Evolutionary conservation across 2,797 vertebrate species (phyloP).

Genomic region (Dipus sagitta): DNA sequence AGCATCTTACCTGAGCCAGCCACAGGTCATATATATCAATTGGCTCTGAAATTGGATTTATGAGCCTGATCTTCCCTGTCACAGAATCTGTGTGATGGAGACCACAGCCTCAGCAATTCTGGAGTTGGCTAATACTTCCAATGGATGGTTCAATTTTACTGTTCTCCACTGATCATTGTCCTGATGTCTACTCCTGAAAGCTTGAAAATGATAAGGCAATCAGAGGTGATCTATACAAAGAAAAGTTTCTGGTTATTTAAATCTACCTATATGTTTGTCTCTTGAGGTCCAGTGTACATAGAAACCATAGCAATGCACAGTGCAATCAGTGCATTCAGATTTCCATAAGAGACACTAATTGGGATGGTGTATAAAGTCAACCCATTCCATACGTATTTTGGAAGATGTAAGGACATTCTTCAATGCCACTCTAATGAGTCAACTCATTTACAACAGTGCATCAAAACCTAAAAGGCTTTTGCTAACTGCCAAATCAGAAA

Average conservation of each 20-base stretch:
- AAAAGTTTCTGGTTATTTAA: background rate
- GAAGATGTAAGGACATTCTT: conserved; percentile 22
- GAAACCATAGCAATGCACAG: background rate
- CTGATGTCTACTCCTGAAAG: background rate
- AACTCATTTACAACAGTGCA: background rate
- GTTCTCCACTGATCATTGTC: background rate
- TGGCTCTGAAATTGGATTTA: background rate
- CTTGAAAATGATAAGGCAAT: background rate
- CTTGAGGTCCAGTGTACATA: background rate
- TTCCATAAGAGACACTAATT: background rate
- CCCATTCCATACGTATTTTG: background rate
- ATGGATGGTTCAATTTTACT: background rate
- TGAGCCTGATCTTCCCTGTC: background rate
- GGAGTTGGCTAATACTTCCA: background rate
- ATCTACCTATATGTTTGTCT: background rate
- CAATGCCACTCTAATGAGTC: background rate
- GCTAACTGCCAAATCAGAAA: background rate
- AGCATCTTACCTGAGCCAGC: background rate
- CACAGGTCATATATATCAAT: background rate
- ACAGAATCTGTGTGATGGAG: background rate
- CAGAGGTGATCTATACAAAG: background rate
- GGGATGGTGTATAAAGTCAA: background rate
- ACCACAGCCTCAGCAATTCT: background rate
- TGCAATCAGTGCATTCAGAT: background rate
- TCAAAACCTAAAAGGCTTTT: background rate